These are phyloP conservation scores for Megalops atlanticus DNA, from an alignment of 2,113 vertebrate species.

Conservation along the genomic window DNA sequence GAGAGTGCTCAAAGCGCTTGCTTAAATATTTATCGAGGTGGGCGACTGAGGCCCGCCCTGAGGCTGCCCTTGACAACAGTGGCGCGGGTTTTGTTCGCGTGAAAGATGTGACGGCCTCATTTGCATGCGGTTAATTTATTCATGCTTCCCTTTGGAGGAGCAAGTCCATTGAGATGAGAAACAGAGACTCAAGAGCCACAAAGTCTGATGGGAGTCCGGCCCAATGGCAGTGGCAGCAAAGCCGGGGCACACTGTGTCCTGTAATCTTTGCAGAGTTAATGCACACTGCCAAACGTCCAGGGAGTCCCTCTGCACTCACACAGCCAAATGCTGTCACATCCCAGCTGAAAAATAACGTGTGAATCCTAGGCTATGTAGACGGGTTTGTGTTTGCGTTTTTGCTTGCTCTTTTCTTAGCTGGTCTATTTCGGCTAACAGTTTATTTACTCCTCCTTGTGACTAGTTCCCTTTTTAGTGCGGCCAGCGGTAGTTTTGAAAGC, in stretches of 20 bases:
- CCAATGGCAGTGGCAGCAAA: neutral
- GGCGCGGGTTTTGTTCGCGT: slow-evolving; percentile 36
- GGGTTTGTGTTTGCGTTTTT: too few species aligned
- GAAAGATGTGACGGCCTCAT: slow-evolving; percentile 44
- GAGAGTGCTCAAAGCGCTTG: slow-evolving; percentile 46
- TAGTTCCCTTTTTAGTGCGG: neutral
- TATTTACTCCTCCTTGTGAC: neutral
- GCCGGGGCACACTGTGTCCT: neutral
- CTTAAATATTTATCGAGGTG: slow-evolving; percentile 63
- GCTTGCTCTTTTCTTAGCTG: neutral
- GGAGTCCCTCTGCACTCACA: neutral
- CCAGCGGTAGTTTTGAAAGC: neutral
- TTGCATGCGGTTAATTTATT: slow-evolving; percentile 62
- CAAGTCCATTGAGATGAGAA: slow-evolving; percentile 40
- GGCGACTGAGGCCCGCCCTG: slow-evolving; percentile 48
- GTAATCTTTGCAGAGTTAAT: too few species aligned
- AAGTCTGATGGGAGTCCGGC: neutral
- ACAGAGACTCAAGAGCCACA: slow-evolving; percentile 48
- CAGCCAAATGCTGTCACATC: neutral
- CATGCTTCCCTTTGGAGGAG: slow-evolving; percentile 50
- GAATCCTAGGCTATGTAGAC: too few species aligned
- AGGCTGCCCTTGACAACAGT: slow-evolving; percentile 58
- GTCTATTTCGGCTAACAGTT: too few species aligned
- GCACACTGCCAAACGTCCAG: neutral
- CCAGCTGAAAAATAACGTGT: neutral